Evolutionary conservation across 53 echinoderm and acorn worm species (phyloP).

Genomic region (Holothuria scabra): DNA sequence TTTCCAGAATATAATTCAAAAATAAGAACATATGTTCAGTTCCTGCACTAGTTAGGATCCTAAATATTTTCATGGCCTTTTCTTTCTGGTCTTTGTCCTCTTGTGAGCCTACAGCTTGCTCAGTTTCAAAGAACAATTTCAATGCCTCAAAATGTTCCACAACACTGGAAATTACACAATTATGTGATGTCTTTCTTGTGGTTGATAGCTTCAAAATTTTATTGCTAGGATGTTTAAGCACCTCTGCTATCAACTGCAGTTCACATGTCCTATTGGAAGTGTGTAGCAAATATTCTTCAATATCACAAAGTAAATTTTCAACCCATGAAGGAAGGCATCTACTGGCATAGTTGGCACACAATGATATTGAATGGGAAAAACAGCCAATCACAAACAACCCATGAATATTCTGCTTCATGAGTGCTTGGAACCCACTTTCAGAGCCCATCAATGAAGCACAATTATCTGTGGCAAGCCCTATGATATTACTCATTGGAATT

Average conservation of each 20-base stretch:
- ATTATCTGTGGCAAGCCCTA: background rate
- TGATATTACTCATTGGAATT: background rate
- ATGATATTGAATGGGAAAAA: slow-evolving; percentile 27
- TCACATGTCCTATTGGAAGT: background rate
- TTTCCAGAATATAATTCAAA: slow-evolving; percentile 31
- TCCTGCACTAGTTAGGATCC: slow-evolving; percentile 19
- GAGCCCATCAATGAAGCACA: slow-evolving; percentile 25
- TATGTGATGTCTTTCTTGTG: too few species aligned
- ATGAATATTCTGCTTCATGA: slow-evolving; percentile 1
- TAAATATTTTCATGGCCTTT: background rate
- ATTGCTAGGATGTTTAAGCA: too few species aligned
- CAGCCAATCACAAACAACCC: slow-evolving; percentile 19
- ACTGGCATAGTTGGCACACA: slow-evolving; percentile 35
- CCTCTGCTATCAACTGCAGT: too few species aligned
- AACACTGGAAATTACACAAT: too few species aligned
- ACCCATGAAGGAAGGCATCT: slow-evolving; percentile 14
- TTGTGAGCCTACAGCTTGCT: too few species aligned
- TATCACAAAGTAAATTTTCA: slow-evolving; percentile 2
- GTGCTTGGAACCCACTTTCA: background rate
- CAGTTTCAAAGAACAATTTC: too few species aligned
- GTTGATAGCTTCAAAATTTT: too few species aligned
- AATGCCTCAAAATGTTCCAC: too few species aligned
- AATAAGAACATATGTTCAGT: slow-evolving; percentile 33
- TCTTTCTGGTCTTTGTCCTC: background rate
- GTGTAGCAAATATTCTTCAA: background rate